Conservation (phyloP, 2,797 vertebrate genomes). For the Anguilla obscura region DNA sequence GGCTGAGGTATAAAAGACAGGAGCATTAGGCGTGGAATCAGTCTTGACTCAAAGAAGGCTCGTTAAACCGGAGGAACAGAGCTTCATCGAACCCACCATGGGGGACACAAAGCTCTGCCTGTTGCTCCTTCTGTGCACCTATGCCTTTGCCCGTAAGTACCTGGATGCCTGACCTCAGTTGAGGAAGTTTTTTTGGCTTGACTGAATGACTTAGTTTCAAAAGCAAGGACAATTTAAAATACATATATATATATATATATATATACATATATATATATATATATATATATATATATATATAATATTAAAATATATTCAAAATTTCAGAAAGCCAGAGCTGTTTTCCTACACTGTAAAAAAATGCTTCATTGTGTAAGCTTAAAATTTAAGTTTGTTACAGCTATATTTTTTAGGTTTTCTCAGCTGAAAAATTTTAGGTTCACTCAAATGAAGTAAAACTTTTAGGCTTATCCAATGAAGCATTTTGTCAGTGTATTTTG, state of each 20-base stretch:
- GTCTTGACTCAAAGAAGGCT: slow-evolving; percentile 66
- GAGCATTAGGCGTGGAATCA: slow-evolving; percentile 44
- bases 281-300: too few species aligned
- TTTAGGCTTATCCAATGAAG: too few species aligned
- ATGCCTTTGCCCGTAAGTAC: slow-evolving; percentile 79
- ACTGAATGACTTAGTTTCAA: not conserved
- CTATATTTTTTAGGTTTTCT: too few species aligned
- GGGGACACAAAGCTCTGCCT: slow-evolving; percentile 78
- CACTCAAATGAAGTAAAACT: too few species aligned
- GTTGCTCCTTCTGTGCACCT: slow-evolving; percentile 71
- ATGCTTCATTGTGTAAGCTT: too few species aligned
- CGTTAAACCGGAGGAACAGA: slow-evolving; percentile 60
- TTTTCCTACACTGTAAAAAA: too few species aligned
- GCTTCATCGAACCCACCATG: slow-evolving; percentile 79
- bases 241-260: too few species aligned
- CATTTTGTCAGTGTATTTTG: not conserved
- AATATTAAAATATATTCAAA: too few species aligned
- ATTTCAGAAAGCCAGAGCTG: too few species aligned
- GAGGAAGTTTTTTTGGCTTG: not conserved
- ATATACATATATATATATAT: too few species aligned
- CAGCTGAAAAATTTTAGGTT: too few species aligned
- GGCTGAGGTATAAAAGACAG: slow-evolving; percentile 64
- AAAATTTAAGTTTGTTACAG: too few species aligned
- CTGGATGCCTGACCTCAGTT: not conserved
- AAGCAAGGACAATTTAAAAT: not conserved